phyloP scores from a whole-genome alignment of 2,797 vertebrate genomes.

The Lepus townsendii region DNA sequence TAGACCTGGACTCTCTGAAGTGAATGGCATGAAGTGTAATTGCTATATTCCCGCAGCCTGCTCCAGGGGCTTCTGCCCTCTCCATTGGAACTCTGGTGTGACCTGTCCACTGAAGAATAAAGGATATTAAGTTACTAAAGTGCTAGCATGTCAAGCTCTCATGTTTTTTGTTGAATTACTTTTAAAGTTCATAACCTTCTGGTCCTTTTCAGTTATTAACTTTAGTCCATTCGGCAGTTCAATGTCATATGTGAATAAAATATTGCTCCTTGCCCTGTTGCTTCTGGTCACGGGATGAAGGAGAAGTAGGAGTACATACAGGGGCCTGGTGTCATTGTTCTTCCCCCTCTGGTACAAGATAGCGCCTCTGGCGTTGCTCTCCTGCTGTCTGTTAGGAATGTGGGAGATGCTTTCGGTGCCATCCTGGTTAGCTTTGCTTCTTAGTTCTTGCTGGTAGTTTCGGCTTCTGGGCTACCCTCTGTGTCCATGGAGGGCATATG shows the following conservation, averaged over 20 bases:
- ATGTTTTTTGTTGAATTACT: constrained; percentile 28
- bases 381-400: background rate
- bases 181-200: constrained; percentile 33
- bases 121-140: constrained; percentile 3
- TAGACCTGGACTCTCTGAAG: background rate
- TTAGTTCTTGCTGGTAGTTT: constrained; percentile 18
- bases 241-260: background rate
- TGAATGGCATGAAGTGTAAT: constrained; percentile 40
- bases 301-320: background rate
- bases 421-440: constrained; percentile 1
- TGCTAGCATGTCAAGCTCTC: constrained; percentile 44
- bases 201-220: constrained; percentile 45
- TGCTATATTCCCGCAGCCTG: background rate
- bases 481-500: background rate
- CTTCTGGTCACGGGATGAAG: background rate
- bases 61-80: background rate
- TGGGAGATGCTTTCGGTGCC: background rate
- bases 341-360: background rate
- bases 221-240: constrained; percentile 32
- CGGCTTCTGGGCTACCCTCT: background rate
- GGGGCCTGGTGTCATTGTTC: background rate
- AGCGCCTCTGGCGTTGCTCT: background rate
- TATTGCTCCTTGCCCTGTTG: background rate
- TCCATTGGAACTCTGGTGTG: background rate
- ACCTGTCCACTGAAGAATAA: background rate